phyloP scores from a whole-genome alignment of 2,888 invertebrate species.

The Dimorphilus gyrociliatus region DNA sequence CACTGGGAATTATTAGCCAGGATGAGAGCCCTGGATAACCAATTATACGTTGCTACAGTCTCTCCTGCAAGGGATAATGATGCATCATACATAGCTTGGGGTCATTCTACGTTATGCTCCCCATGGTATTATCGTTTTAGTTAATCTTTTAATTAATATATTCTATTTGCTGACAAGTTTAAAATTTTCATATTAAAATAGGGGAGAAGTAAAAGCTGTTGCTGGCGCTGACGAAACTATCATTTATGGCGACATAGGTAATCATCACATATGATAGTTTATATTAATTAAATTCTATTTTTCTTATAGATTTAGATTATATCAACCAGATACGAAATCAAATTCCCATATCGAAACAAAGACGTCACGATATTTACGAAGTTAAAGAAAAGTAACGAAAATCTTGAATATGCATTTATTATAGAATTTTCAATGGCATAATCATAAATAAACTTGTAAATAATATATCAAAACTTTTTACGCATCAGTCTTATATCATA shows the following conservation, averaged over 20 bases:
- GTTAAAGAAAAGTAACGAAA: too few species aligned
- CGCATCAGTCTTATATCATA: too few species aligned
- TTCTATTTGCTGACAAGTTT: neutral
- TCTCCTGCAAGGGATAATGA: slow-evolving; percentile 60
- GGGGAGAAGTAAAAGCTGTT: slow-evolving; percentile 52
- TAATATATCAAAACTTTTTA: too few species aligned
- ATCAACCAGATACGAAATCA: slow-evolving; percentile 62
- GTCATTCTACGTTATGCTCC: slow-evolving; percentile 63
- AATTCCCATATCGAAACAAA: slow-evolving; percentile 61
- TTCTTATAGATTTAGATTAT: slow-evolving; percentile 50
- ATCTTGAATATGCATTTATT: too few species aligned
- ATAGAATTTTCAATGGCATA: too few species aligned
- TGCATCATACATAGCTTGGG: slow-evolving; percentile 68
- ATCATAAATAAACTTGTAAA: too few species aligned
- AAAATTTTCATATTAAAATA: too few species aligned
- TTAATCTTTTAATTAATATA: neutral
- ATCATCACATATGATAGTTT: slow-evolving; percentile 13
- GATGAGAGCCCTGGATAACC: slow-evolving; percentile 68
- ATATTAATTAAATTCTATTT: slow-evolving; percentile 5
- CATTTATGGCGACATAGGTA: slow-evolving; percentile 59
- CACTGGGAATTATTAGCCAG: slow-evolving; percentile 77
- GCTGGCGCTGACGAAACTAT: slow-evolving; percentile 55
- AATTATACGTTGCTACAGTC: slow-evolving; percentile 65
- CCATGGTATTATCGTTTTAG: slow-evolving; percentile 46
- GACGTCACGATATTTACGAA: slow-evolving; percentile 58